Conservation (phyloP, 2,797 vertebrate species). For the Oreochromis mossambicus region DNA sequence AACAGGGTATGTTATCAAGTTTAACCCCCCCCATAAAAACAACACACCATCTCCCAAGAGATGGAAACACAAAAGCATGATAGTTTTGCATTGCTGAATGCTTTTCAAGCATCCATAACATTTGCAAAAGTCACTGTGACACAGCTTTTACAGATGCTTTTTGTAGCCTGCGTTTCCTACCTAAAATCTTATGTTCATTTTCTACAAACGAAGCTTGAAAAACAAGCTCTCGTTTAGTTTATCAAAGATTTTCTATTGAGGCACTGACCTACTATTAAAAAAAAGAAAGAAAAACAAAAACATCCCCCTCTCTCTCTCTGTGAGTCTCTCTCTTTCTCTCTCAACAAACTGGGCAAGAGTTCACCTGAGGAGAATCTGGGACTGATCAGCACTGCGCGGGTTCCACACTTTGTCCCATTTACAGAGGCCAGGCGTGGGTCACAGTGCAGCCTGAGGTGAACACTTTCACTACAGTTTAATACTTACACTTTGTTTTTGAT, state of each 20-base stretch:
- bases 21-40: not conserved
- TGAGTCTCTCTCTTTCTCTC: not conserved
- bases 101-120: not conserved
- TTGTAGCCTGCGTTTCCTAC: not conserved
- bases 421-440: slow-evolving; percentile 26
- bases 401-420: slow-evolving; percentile 33
- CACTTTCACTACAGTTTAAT: not conserved
- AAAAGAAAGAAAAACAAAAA: not conserved
- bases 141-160: not conserved
- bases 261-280: not conserved
- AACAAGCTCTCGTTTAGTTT: not conserved
- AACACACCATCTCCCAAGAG: not conserved
- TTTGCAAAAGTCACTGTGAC: not conserved
- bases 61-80: not conserved
- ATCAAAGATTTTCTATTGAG: not conserved
- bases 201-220: not conserved
- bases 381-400: slow-evolving; percentile 31
- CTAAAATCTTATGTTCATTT: not conserved
- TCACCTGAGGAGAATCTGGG: slow-evolving; percentile 60
- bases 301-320: not conserved
- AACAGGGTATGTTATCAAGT: not conserved
- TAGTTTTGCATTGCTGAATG: not conserved
- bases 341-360: slow-evolving; percentile 34
- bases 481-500: not conserved
- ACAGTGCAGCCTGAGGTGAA: not conserved